A percentile compares a stretch with the other conserved stretches of the same genome.
Evolutionary conservation across 2,113 vertebrate genomes (phyloP).

Genomic region (Mola mola): DNA sequence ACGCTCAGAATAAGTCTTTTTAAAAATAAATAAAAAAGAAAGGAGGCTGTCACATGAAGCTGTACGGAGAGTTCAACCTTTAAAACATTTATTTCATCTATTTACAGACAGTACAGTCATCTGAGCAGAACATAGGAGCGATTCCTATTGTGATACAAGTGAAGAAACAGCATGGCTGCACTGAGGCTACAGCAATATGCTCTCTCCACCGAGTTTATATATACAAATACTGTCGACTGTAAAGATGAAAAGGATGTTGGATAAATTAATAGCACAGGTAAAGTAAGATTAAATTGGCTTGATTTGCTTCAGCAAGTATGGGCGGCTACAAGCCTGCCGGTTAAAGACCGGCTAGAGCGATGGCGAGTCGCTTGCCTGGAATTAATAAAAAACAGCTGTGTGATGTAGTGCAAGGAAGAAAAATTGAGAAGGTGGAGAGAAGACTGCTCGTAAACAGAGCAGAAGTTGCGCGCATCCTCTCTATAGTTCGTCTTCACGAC

Average conservation of each 20-base stretch:
- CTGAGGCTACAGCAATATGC: constrained; percentile 46
- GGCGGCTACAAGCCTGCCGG: constrained; percentile 11
- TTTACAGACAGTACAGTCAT: constrained; percentile 75
- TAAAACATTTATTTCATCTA: constrained; percentile 84
- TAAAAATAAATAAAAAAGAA: constrained; percentile 43
- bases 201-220: constrained; percentile 62
- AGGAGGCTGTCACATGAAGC: constrained; percentile 48
- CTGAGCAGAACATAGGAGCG: constrained; percentile 50
- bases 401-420: constrained; percentile 30
- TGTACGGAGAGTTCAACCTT: constrained; percentile 60
- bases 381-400: neutral
- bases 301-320: constrained; percentile 20
- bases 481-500: constrained; percentile 20
- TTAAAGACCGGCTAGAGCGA: constrained; percentile 4
- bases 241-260: constrained; percentile 48
- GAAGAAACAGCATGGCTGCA: constrained; percentile 34
- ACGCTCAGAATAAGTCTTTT: no score
- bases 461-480: neutral
- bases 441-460: neutral
- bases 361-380: no score
- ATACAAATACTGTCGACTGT: constrained; percentile 74
- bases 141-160: constrained; percentile 50
- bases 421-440: constrained; percentile 3
- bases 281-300: constrained; percentile 19
- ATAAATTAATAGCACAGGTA: constrained; percentile 76